Conservation (phyloP, 2,113 vertebrate genomes). For the Grallaria varia region DNA sequence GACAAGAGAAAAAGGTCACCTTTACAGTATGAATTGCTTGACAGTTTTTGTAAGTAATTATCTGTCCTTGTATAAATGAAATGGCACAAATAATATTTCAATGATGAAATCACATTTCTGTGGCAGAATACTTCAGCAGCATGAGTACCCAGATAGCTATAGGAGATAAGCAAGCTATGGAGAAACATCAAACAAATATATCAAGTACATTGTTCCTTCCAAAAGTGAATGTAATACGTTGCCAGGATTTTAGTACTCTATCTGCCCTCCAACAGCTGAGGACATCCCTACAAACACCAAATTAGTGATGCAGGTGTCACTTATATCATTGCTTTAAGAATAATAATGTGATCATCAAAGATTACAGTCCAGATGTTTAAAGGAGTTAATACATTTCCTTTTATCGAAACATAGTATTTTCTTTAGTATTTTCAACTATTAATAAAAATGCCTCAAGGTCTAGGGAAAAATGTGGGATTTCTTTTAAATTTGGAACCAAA, state of each 20-base stretch:
- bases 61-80: constrained; percentile 48
- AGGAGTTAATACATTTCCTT: not conserved
- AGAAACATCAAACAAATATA: constrained; percentile 36
- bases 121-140: constrained; percentile 2
- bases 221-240: not conserved
- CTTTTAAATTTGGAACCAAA: not conserved
- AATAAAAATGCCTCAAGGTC: not conserved
- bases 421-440: not conserved
- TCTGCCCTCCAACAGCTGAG: not conserved
- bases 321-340: not conserved
- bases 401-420: not conserved
- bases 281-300: not conserved
- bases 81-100: constrained; percentile 54
- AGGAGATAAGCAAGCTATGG: not conserved
- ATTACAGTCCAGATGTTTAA: not conserved
- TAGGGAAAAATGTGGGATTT: not conserved
- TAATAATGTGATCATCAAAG: not conserved
- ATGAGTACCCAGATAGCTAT: not conserved
- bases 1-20: constrained; percentile 58
- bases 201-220: not conserved
- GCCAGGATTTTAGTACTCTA: not conserved
- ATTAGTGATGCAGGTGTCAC: not conserved
- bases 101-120: constrained; percentile 14
- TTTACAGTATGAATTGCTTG: constrained; percentile 45
- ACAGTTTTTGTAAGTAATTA: constrained; percentile 62